Percentiles rank a stretch among this genome's conserved stretches.
Evolutionary conservation across 92 coral and sea anemone genomes (phyloP).

Genomic region (Phenganax stokvisi): DNA sequence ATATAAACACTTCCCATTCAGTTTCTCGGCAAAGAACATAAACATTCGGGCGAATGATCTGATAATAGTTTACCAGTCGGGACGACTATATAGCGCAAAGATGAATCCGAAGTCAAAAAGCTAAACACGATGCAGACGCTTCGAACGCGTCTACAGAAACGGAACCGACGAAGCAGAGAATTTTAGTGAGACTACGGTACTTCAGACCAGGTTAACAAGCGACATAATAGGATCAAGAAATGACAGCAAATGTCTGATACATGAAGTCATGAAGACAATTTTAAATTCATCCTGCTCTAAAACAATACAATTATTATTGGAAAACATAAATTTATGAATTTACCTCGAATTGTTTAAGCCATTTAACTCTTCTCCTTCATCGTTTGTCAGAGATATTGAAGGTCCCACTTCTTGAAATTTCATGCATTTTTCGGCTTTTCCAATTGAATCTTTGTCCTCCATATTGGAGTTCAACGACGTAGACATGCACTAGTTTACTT

Average conservation of each 20-base stretch:
- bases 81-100: too few relatives aligned
- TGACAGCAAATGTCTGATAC: neutral
- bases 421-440: neutral
- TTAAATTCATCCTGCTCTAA: neutral
- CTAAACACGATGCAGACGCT: neutral
- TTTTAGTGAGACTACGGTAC: too few relatives aligned
- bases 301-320: neutral
- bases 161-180: too few relatives aligned
- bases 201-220: neutral
- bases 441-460: neutral
- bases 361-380: constrained; percentile 21
- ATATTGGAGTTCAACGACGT: neutral
- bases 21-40: too few relatives aligned
- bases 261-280: neutral
- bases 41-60: too few relatives aligned
- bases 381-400: constrained; percentile 24
- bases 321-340: constrained; percentile 5
- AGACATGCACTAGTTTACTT: too few relatives aligned
- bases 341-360: constrained; percentile 7
- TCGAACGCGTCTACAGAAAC: too few relatives aligned
- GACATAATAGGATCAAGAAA: neutral
- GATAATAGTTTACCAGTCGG: too few relatives aligned
- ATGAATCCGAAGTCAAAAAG: neutral
- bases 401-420: constrained; percentile 22
- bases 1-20: too few relatives aligned